phyloP scores from a whole-genome alignment of 2,888 invertebrate genomes.

The Clitarchus hookeri region DNA sequence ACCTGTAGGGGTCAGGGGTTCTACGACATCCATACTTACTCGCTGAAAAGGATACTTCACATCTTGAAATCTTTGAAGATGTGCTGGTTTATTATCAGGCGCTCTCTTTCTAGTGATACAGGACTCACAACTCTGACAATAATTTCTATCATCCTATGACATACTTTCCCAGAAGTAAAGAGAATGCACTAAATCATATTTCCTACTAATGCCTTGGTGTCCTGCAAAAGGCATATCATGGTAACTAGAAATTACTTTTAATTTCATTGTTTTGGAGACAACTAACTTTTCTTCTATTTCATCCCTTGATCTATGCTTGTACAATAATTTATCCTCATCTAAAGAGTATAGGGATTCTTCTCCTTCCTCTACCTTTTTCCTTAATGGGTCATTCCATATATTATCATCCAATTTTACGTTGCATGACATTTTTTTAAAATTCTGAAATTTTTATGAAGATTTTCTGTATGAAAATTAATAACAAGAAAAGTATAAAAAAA shows the following conservation, averaged over 20 bases:
- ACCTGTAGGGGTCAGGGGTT: not conserved
- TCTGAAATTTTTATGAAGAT: no score
- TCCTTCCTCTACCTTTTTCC: no score
- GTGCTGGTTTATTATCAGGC: slow-evolving; percentile 10
- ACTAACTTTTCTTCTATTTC: not conserved
- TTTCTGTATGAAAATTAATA: no score
- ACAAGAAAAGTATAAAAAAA: no score
- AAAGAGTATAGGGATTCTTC: not conserved
- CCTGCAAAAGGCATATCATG: slow-evolving; percentile 18
- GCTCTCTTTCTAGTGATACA: slow-evolving; percentile 21
- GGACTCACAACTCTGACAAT: not conserved
- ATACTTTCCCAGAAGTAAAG: slow-evolving; percentile 28
- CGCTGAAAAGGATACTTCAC: not conserved
- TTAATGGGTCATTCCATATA: no score
- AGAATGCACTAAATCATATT: not conserved
- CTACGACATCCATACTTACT: slow-evolving; percentile 20
- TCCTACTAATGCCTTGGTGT: slow-evolving; percentile 26
- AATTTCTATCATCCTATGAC: not conserved
- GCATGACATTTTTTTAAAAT: no score
- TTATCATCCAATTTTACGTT: no score
- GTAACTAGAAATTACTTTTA: not conserved
- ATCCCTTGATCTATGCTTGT: not conserved
- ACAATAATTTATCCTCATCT: not conserved
- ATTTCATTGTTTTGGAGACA: not conserved
- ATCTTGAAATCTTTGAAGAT: not conserved